A percentile compares a stretch with the other conserved stretches of the same genome.
phyloP scores from a whole-genome alignment of 1,140 invertebrate genomes.

The Tetramorium simillimum region DNA sequence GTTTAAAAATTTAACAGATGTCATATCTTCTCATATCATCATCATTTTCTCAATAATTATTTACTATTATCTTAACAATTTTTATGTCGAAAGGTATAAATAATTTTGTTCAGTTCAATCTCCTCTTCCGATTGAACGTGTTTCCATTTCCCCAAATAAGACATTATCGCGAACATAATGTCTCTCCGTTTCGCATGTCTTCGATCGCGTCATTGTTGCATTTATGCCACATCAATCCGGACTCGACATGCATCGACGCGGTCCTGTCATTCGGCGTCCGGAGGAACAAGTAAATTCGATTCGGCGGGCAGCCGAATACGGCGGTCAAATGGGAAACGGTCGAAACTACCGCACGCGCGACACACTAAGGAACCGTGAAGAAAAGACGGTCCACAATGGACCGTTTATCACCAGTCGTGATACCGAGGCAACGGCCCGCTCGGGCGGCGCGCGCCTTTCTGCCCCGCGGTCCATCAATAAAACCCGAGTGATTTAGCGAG shows the following conservation, averaged over 20 bases:
- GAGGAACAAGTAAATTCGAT: conserved; percentile 42
- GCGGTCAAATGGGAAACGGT: conserved; percentile 36
- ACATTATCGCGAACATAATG: background rate
- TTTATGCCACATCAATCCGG: background rate
- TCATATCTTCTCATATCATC: background rate
- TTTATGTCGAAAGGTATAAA: background rate
- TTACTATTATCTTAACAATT: background rate
- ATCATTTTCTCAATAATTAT: background rate
- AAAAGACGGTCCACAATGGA: conserved; percentile 77
- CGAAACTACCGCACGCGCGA: conserved; percentile 39
- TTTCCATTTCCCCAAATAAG: background rate
- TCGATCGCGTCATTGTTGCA: background rate
- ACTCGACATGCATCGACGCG: background rate
- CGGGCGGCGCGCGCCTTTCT: conserved; percentile 57
- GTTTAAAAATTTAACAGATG: background rate
- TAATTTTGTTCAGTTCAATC: background rate
- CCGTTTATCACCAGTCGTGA: conserved; percentile 78
- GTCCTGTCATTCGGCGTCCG: background rate
- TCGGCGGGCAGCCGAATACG: conserved; percentile 16
- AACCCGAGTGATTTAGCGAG: conserved; percentile 79
- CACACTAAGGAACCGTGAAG: conserved; percentile 67
- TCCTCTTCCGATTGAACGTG: background rate
- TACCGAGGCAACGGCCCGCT: conserved; percentile 41
- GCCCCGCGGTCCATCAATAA: conserved; percentile 78
- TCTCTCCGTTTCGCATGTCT: background rate